phyloP scores from a whole-genome alignment of 2,888 invertebrate species.

The Cactoblastis cactorum region DNA sequence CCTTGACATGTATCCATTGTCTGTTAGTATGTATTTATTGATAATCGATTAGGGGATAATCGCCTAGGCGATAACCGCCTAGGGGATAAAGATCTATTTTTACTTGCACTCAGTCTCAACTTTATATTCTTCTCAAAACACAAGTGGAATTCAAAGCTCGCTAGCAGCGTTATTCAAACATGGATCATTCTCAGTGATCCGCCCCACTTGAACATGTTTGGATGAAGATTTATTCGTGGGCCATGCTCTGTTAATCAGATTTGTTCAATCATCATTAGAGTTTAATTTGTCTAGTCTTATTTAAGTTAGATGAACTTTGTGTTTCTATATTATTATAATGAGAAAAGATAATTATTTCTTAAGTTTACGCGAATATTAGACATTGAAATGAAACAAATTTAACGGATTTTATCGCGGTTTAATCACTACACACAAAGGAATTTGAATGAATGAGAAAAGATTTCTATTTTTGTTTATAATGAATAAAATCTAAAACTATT shows the following conservation, averaged over 20 bases:
- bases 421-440: no score
- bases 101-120: neutral
- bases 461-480: no score
- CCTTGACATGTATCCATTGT: no score
- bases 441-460: neutral
- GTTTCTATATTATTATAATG: no score
- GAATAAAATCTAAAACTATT: no score
- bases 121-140: neutral
- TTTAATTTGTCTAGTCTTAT: neutral
- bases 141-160: conserved; percentile 1
- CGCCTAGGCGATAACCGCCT: no score
- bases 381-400: no score
- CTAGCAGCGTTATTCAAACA: neutral
- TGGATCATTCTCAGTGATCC: neutral
- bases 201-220: neutral
- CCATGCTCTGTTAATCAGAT: neutral
- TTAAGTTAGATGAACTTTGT: neutral
- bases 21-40: no score
- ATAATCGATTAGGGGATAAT: no score
- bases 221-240: conserved; percentile 3
- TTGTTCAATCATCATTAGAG: neutral
- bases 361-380: no score
- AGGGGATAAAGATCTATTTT: neutral
- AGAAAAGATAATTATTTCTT: no score
- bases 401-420: no score